phyloP scores from a whole-genome alignment of 2,888 invertebrate species.

The Scrobipalpa atriplicella region DNA sequence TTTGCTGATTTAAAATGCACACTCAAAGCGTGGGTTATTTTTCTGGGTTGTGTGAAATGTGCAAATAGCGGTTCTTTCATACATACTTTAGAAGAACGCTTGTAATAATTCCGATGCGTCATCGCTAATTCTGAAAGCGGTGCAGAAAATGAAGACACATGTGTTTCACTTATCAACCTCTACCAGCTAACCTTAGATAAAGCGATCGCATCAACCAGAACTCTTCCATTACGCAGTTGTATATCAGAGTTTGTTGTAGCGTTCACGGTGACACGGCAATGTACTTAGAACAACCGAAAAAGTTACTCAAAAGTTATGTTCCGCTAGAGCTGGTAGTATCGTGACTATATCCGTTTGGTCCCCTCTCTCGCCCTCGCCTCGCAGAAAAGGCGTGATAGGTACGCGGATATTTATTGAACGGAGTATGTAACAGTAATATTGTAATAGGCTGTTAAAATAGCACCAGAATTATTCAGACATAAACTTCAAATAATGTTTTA shows the following conservation, averaged over 20 bases:
- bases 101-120: slow-evolving; percentile 36
- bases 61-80: slow-evolving; percentile 34
- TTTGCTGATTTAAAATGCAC: slow-evolving; percentile 41
- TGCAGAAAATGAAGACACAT: slow-evolving; percentile 50
- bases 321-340: slow-evolving; percentile 49
- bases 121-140: slow-evolving; percentile 45
- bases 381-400: slow-evolving; percentile 9
- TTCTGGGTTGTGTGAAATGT: slow-evolving; percentile 36
- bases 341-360: slow-evolving; percentile 47
- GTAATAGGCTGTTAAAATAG: no score
- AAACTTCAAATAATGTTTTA: neutral
- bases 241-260: slow-evolving; percentile 41
- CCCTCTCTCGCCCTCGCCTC: slow-evolving; percentile 35
- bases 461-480: no score
- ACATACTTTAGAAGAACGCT: slow-evolving; percentile 32
- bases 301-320: slow-evolving; percentile 57
- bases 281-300: slow-evolving; percentile 65
- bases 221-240: slow-evolving; percentile 44
- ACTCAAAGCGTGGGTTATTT: slow-evolving; percentile 41
- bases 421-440: neutral
- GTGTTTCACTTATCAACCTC: slow-evolving; percentile 41
- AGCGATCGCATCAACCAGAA: slow-evolving; percentile 6
- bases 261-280: slow-evolving; percentile 57
- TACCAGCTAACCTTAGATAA: slow-evolving; percentile 12
- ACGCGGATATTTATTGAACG: neutral